A percentile compares a stretch with the other conserved stretches of the same genome.
Conservation (phyloP, 1,140 invertebrate genomes). For the Steinernema feltiae region DNA sequence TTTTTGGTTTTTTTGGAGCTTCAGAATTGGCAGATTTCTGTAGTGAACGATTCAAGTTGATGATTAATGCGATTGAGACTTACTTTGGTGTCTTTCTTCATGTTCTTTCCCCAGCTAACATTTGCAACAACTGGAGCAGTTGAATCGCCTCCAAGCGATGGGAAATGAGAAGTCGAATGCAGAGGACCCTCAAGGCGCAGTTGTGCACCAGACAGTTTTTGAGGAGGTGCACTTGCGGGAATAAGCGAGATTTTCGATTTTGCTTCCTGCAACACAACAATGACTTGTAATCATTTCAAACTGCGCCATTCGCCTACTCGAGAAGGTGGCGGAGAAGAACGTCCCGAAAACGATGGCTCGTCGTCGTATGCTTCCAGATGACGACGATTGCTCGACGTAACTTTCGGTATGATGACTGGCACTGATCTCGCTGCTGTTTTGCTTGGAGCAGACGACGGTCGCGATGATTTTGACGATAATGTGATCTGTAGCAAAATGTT, state of each 20-base stretch:
- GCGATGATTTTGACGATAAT: too few relatives aligned
- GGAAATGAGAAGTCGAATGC: background rate
- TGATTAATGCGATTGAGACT: too few relatives aligned
- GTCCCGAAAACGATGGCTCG: background rate
- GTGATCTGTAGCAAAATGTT: too few relatives aligned
- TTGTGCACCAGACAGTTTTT: background rate
- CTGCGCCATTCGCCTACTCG: background rate
- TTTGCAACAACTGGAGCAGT: background rate
- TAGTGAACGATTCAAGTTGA: too few relatives aligned
- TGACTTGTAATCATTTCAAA: background rate
- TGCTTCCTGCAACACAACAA: background rate
- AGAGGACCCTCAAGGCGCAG: background rate
- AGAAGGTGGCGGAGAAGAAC: background rate
- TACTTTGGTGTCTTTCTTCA: too few relatives aligned
- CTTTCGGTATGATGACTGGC: background rate
- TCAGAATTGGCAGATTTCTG: background rate
- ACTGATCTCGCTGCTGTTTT: too few relatives aligned
- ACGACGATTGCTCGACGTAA: background rate
- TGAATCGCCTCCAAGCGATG: background rate
- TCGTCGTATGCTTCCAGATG: background rate
- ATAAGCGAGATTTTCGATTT: background rate
- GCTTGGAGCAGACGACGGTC: too few relatives aligned
- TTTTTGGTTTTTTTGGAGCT: slow-evolving; percentile 1
- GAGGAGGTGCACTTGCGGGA: background rate
- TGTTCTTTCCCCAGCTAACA: background rate